Evolutionary conservation across 1,140 invertebrate species (phyloP).

Genomic region (Neodiprion virginianus): DNA sequence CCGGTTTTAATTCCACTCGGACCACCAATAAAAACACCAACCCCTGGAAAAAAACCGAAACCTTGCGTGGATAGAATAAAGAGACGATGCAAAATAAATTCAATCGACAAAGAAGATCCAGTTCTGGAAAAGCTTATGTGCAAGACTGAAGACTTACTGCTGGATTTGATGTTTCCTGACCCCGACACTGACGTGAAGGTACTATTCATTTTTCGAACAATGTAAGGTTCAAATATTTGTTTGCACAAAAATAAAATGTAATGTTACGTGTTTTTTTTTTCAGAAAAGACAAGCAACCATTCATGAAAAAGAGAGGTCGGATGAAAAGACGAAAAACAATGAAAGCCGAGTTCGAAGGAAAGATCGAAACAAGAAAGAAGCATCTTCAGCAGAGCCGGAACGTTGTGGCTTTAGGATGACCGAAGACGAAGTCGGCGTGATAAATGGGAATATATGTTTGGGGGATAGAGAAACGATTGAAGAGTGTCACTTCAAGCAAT

Average conservation of each 20-base stretch:
- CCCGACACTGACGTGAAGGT: background rate
- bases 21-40: conserved; percentile 50
- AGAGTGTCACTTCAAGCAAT: conserved; percentile 44
- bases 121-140: conserved; percentile 37
- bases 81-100: conserved; percentile 27
- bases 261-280: background rate
- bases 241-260: too few relatives aligned
- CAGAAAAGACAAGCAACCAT: background rate
- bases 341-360: conserved; percentile 13
- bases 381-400: conserved; percentile 13
- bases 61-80: conserved; percentile 33
- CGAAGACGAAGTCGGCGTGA: conserved; percentile 36
- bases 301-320: background rate
- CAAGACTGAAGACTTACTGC: conserved; percentile 46
- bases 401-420: conserved; percentile 29
- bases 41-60: conserved; percentile 21
- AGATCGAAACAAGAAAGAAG: background rate
- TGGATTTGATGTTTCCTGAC: conserved; percentile 47
- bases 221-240: too few relatives aligned
- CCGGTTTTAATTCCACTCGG: conserved; percentile 50
- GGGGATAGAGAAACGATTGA: conserved; percentile 30
- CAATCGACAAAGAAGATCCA: conserved; percentile 24
- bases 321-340: conserved; percentile 9
- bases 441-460: conserved; percentile 38
- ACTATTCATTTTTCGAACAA: too few relatives aligned